Evolutionary conservation across 2,797 vertebrate genomes (phyloP), one percentile per base, ranked within the genome.

Genomic region (Amniataba percoides): DNA sequence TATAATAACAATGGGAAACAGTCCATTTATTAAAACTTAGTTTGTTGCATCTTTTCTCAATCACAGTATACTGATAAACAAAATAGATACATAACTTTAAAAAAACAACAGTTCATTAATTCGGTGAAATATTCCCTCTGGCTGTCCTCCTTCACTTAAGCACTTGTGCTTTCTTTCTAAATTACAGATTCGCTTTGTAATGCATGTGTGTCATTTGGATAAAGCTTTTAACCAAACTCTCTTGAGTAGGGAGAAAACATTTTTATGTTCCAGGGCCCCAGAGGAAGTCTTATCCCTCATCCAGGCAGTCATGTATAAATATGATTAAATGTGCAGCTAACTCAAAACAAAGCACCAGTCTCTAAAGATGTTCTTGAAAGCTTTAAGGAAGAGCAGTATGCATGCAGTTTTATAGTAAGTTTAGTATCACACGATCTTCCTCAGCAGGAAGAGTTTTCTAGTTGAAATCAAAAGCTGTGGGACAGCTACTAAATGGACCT

Each of bases 1-100:
- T 72, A 55, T 58, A 31, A 57, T 73, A 15, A 16, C 15, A 66
- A 56, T 81, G 66, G 73, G 45, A 16, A 39, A 43, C 23, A 45
- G 55, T 21, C 63, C 1, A 19, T 5, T 34, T 49, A 65, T 34
- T 12, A 43, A 25, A 46, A 18, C 16, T 10, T 27, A 49, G 34
- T 57, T 62, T 51, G 5, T 67, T 49, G 48, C 42, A 19, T 3
- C 25, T 49, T n/a, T 19, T 73, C 5, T 68, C 14, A 56, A 8
- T 53, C 39, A 25, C 34, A 43, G 13, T 72, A 14, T 40, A 57
- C 21, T 27, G 66, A 52, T 51, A 52, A 72, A 74, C 27, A 74
- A 74, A 39, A 4, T 42, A 72, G 45, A 57, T 45, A 19, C 31
- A 65, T 27, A 46, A 57, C 7, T 64, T 5, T 5, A 27, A 34